Evolutionary conservation across 2,797 vertebrate species (phyloP), one percentile per base, ranked within the genome.

Genomic region (Darevskia nairensis): DNA sequence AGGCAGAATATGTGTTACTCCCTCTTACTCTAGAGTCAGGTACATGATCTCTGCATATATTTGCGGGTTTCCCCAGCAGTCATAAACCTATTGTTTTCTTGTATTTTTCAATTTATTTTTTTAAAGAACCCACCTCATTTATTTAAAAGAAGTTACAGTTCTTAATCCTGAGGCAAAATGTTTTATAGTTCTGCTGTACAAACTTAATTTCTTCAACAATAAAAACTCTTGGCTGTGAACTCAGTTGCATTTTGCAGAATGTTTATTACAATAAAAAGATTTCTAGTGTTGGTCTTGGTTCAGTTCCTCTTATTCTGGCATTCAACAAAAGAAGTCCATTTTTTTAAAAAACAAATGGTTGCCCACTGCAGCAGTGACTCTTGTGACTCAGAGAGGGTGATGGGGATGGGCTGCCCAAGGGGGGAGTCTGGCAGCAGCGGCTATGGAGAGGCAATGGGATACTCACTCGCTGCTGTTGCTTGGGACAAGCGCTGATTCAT

Each of bases 1-100:
- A 87, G 68, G 41, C 71, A 85, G 64, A 61, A 50, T 0, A 0
- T 80, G 39, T 61, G 79, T 89, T 91, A 35, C 11, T 55, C 87
- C 78, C 61, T 71, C 68, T 91, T 90, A 82, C 84, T 85, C 19
- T 35, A 61, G 2, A 89, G 90, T 15, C 78, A 8, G 69, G 72
- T 80, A 77, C 19, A 1, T 35, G 15, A 71, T 72, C 15, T 68
- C 84, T 89, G 59, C 72, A 39, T 32, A 10, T 35, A 61, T 75
- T 80, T 89, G 32, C 15, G 21, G 6, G 10, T 13, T 71, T n/a
- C 10, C 21, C 80, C 88, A 68, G 1, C 1, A 41, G 6, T 15
- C 80, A 82, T 64, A 44, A 90, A 84, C 39, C 46, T 74, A 0
- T 0, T 81, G 89, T 85, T 92, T 89, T 41, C 74, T 44, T 66